Evolutionary conservation across 1,140 invertebrate species (phyloP).

Genomic region (Uloborus diversus): DNA sequence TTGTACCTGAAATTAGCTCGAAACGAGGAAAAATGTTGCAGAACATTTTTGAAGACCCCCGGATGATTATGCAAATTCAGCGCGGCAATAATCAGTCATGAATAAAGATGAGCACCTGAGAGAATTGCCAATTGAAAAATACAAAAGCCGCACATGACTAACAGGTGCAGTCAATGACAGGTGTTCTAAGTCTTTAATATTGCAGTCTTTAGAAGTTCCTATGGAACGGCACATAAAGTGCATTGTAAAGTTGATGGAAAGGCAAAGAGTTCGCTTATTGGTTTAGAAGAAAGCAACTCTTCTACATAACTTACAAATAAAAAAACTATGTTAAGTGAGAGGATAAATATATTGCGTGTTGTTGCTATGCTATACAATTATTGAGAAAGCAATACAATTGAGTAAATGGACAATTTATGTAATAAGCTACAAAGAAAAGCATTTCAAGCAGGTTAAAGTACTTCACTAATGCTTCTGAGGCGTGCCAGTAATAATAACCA

Average conservation of each 20-base stretch:
- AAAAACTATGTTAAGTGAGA: background rate
- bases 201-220: background rate
- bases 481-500: too few species aligned
- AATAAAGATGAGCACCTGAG: slow-evolving; percentile 47
- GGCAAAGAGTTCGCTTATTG: background rate
- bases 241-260: background rate
- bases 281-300: background rate
- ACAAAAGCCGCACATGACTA: slow-evolving; percentile 41
- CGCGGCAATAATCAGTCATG: slow-evolving; percentile 49
- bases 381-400: too few species aligned
- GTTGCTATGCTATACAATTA: too few species aligned
- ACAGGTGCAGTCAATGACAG: slow-evolving; percentile 50
- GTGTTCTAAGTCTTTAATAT: slow-evolving; percentile 25
- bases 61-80: slow-evolving; percentile 44
- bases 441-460: too few species aligned
- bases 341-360: background rate
- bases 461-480: too few species aligned
- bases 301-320: background rate
- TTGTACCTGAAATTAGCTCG: slow-evolving; percentile 34
- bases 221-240: slow-evolving; percentile 36
- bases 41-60: slow-evolving; percentile 1
- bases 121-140: slow-evolving; percentile 48
- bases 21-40: background rate
- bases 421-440: too few species aligned
- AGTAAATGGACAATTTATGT: too few species aligned